These are phyloP conservation scores for Zingel zingel DNA, from an alignment of 2,113 vertebrate species.

Conservation along the genomic window DNA sequence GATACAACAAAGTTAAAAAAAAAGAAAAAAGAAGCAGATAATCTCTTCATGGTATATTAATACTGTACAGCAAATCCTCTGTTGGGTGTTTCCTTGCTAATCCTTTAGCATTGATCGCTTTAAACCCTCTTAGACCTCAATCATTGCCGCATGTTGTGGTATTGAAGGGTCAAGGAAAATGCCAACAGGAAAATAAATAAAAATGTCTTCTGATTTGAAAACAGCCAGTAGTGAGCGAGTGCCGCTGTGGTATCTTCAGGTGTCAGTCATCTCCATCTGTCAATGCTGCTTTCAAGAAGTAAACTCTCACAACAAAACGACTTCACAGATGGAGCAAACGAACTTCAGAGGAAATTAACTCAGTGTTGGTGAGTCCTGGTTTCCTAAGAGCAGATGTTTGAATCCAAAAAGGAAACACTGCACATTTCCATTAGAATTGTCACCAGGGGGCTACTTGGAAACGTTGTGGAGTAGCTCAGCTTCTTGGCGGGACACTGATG, in stretches of 20 bases:
- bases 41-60: not conserved
- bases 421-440: not conserved
- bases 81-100: conserved; percentile 20
- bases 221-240: not conserved
- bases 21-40: not conserved
- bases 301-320: not conserved
- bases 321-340: not conserved
- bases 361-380: too few species aligned
- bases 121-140: conserved; percentile 35
- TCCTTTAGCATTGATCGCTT: conserved; percentile 29
- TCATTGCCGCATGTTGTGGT: not conserved
- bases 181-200: conserved; percentile 8
- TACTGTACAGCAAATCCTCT: not conserved
- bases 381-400: too few species aligned
- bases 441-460: too few species aligned
- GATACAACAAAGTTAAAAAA: not conserved
- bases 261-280: conserved; percentile 16
- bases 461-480: too few species aligned
- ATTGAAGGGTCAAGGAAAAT: conserved; percentile 18
- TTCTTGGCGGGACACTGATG: not conserved
- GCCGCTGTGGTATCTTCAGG: conserved; percentile 4
- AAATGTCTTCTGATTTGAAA: conserved; percentile 11
- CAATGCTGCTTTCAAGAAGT: conserved; percentile 2
- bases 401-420: not conserved
- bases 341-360: not conserved